These are phyloP conservation scores for Argyresthia albistria DNA, from an alignment of 2,888 invertebrate species.

Conservation along the genomic window DNA sequence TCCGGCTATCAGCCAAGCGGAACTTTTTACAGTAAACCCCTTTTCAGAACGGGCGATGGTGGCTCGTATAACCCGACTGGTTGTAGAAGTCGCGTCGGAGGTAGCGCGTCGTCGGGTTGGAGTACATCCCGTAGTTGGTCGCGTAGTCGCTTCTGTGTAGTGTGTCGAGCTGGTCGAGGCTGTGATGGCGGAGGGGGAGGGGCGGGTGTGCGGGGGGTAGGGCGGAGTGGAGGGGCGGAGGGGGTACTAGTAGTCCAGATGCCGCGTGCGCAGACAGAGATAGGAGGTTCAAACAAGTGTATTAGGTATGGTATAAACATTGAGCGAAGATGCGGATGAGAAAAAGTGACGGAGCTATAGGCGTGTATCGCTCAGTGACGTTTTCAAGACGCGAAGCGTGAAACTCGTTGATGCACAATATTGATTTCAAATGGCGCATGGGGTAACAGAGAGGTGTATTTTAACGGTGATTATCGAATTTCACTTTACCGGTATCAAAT, in stretches of 20 bases:
- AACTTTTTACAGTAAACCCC: constrained; percentile 65
- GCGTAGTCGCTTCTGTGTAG: constrained; percentile 52
- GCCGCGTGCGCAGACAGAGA: constrained; percentile 42
- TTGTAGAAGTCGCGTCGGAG: constrained; percentile 50
- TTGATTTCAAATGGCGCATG: too few relatives aligned
- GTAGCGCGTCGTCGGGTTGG: constrained; percentile 30
- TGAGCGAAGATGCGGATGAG: too few relatives aligned
- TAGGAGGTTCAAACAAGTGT: too few relatives aligned
- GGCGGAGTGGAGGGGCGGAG: background rate
- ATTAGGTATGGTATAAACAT: too few relatives aligned
- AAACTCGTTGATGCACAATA: too few relatives aligned
- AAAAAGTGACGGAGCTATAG: too few relatives aligned
- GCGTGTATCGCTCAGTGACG: too few relatives aligned
- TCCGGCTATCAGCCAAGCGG: constrained; percentile 57
- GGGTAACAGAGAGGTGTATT: too few relatives aligned
- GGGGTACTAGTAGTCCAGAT: constrained; percentile 13
- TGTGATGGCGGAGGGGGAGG: constrained; percentile 56
- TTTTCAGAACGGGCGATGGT: constrained; percentile 69
- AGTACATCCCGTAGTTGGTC: constrained; percentile 42
- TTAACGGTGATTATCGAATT: too few relatives aligned
- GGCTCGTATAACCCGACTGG: constrained; percentile 48
- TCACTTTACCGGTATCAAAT: too few relatives aligned
- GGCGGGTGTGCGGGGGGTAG: constrained; percentile 8
- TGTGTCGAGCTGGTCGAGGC: constrained; percentile 63
- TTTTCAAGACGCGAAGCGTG: too few relatives aligned